A percentile compares a stretch with the other conserved stretches of the same genome.
Evolutionary conservation across 2,888 invertebrate species (phyloP).

Genomic region (Melanophora roralis): DNA sequence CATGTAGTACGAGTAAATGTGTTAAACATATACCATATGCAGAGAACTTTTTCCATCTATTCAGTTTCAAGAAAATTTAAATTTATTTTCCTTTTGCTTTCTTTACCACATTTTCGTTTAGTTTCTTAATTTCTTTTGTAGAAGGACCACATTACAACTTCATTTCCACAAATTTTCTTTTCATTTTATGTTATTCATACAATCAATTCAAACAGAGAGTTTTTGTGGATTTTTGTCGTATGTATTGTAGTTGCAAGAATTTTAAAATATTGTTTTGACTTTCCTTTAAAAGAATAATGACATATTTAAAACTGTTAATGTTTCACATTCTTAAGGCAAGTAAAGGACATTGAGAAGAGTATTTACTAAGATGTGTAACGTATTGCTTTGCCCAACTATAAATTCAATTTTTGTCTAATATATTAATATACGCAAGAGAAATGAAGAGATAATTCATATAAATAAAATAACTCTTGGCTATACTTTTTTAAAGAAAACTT

Average conservation of each 20-base stretch:
- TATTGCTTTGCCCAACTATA: no score
- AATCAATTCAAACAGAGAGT: not conserved
- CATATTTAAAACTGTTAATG: no score
- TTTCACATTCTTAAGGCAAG: no score
- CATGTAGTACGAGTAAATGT: not conserved
- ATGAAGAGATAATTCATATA: no score
- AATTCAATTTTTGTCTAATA: no score
- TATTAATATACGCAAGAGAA: no score
- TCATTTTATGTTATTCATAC: not conserved
- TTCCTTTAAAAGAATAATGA: no score
- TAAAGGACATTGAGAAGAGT: no score
- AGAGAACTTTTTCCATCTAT: constrained; percentile 31
- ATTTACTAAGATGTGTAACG: no score
- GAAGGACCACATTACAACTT: constrained; percentile 54
- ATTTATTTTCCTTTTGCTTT: constrained; percentile 28
- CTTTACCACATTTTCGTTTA: constrained; percentile 49
- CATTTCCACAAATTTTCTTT: constrained; percentile 33
- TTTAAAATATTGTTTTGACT: no score
- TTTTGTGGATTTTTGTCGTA: not conserved
- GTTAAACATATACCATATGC: not conserved
- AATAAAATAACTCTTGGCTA: no score
- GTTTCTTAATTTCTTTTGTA: constrained; percentile 30
- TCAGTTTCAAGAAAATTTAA: constrained; percentile 28
- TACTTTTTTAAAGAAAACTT: no score
- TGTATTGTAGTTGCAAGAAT: not conserved